Percentiles rank a stretch among this genome's conserved stretches.
These are phyloP conservation scores for Onychomys torridus DNA, from an alignment of 2,797 vertebrate genomes.

Conservation along the genomic window DNA sequence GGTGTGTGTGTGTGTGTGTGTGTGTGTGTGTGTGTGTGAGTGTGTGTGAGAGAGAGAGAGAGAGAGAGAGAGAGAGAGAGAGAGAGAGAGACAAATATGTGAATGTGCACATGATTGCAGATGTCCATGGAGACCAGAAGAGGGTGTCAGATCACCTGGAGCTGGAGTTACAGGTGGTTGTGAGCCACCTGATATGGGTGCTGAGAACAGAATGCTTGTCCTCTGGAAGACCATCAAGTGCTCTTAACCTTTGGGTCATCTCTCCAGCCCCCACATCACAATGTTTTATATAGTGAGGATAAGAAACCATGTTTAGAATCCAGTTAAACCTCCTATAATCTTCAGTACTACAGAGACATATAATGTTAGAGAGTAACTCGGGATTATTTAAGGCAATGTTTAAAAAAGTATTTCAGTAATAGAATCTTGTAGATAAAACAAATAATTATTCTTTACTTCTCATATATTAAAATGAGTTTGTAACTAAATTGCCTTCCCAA, in stretches of 20 bases:
- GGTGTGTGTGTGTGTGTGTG: not conserved
- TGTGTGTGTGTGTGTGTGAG: not conserved
- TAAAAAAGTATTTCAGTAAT: slow-evolving; percentile 20
- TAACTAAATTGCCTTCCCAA: slow-evolving; percentile 39
- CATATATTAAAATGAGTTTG: slow-evolving; percentile 47
- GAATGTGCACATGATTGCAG: not conserved
- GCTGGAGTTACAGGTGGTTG: not conserved
- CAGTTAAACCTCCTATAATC: slow-evolving; percentile 26
- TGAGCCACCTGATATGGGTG: not conserved
- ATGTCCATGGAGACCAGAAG: not conserved
- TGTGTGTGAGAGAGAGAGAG: not conserved
- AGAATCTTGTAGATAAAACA: slow-evolving; percentile 51
- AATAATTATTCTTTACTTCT: slow-evolving; percentile 33
- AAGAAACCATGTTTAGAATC: slow-evolving; percentile 39
- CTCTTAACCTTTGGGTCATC: not conserved
- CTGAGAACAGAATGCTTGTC: not conserved
- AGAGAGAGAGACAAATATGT: no score
- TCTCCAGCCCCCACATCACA: not conserved
- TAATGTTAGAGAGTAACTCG: slow-evolving; percentile 6
- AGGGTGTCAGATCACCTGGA: not conserved
- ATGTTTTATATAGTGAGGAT: slow-evolving; percentile 30
- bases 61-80: no score
- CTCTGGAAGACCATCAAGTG: no score
- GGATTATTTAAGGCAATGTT: not conserved
- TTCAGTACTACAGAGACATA: slow-evolving; percentile 29